Evolutionary conservation across 2,888 invertebrate species (phyloP).

Genomic region (Rhamphomyia laevipes): DNA sequence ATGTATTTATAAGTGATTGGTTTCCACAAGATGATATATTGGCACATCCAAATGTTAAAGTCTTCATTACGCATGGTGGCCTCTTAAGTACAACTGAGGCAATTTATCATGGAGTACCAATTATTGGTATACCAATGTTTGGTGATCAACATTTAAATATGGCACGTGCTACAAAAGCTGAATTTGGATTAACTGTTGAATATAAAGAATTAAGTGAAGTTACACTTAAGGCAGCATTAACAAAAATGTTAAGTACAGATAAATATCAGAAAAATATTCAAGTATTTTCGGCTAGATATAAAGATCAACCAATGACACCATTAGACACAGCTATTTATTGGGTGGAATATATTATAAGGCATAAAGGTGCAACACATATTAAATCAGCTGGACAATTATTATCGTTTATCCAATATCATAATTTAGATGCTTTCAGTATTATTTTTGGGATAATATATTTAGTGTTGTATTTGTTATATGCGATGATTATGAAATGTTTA

Average conservation of each 20-base stretch:
- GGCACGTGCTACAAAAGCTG: conserved; percentile 33
- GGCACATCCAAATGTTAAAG: conserved; percentile 38
- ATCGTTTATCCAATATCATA: conserved; percentile 22
- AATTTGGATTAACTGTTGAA: conserved; percentile 34
- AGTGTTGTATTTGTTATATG: background rate
- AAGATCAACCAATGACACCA: conserved; percentile 28
- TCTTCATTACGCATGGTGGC: conserved; percentile 41
- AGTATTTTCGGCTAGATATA: conserved; percentile 22
- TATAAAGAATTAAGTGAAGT: conserved; percentile 28
- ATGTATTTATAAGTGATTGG: conserved; percentile 36
- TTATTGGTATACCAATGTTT: conserved; percentile 42
- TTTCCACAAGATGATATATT: conserved; percentile 39
- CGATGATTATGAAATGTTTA: background rate
- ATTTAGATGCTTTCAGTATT: conserved; percentile 23
- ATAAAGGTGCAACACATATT: conserved; percentile 29
- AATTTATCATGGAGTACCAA: conserved; percentile 38
- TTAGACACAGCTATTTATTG: conserved; percentile 31
- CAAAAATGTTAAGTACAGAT: conserved; percentile 17
- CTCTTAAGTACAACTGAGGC: conserved; percentile 40
- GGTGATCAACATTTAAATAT: conserved; percentile 43
- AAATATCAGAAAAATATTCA: conserved; percentile 17
- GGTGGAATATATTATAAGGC: conserved; percentile 30
- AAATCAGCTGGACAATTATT: conserved; percentile 28
- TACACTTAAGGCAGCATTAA: conserved; percentile 21
- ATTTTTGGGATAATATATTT: conserved; percentile 13